phyloP scores from a whole-genome alignment of 1,140 invertebrate species.

The Himalopsyche phryganea region DNA sequence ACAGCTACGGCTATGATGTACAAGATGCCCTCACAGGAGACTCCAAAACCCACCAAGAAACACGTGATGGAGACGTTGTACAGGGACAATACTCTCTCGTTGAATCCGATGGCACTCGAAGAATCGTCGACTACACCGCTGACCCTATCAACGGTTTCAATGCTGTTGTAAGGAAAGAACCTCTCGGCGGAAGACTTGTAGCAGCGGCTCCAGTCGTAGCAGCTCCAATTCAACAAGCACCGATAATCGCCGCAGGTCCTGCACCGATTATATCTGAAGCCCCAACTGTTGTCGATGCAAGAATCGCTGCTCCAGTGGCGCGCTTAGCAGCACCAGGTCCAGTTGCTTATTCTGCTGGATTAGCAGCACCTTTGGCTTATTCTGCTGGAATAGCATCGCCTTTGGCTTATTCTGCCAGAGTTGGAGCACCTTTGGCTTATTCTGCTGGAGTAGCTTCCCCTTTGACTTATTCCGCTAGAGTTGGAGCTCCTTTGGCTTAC shows the following conservation, averaged over 20 bases:
- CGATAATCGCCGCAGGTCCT: slow-evolving; percentile 25
- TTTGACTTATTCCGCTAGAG: slow-evolving; percentile 16
- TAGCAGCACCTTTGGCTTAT: not conserved
- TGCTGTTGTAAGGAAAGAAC: slow-evolving; percentile 44
- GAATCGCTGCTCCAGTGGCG: slow-evolving; percentile 32
- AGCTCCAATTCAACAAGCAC: slow-evolving; percentile 47
- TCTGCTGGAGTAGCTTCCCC: slow-evolving; percentile 4
- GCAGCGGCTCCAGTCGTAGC: slow-evolving; percentile 44
- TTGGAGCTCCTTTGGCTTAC: slow-evolving; percentile 14
- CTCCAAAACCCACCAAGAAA: slow-evolving; percentile 43
- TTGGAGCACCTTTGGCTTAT: slow-evolving; percentile 2
- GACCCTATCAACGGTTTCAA: slow-evolving; percentile 53
- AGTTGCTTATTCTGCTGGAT: slow-evolving; percentile 9
- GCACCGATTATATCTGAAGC: slow-evolving; percentile 8
- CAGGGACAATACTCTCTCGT: slow-evolving; percentile 49
- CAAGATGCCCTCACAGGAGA: slow-evolving; percentile 65
- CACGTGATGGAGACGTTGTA: slow-evolving; percentile 41
- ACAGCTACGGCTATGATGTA: slow-evolving; percentile 71
- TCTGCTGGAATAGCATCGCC: not conserved
- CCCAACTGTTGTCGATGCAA: slow-evolving; percentile 27
- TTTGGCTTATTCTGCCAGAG: not conserved
- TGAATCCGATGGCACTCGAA: slow-evolving; percentile 45
- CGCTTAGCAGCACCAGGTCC: slow-evolving; percentile 4
- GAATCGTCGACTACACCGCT: slow-evolving; percentile 44
- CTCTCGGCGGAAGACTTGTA: slow-evolving; percentile 44